phyloP scores from a whole-genome alignment of 2,888 invertebrate genomes.

The Amiota mariae region DNA sequence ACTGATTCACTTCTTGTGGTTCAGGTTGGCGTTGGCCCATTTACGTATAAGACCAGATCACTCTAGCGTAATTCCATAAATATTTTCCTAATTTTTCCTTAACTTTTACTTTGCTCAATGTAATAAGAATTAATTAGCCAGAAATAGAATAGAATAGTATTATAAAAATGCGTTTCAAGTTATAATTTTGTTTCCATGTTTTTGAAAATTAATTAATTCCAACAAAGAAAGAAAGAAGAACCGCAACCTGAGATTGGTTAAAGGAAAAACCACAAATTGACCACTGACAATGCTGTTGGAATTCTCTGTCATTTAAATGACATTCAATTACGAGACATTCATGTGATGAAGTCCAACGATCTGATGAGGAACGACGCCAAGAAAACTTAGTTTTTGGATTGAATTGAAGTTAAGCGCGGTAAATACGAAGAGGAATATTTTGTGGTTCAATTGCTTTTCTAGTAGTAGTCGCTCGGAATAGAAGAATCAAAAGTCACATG shows the following conservation, averaged over 20 bases:
- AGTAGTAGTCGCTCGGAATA: background rate
- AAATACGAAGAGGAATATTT: constrained; percentile 1
- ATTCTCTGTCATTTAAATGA: constrained; percentile 44
- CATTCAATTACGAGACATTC: constrained; percentile 46
- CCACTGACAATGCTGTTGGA: constrained; percentile 6
- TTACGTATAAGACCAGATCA: too few species aligned
- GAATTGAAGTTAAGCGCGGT: background rate
- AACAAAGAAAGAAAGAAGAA: background rate
- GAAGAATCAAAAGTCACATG: constrained; percentile 19
- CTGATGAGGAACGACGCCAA: too few species aligned
- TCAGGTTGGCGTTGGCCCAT: too few species aligned
- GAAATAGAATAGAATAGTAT: constrained; percentile 15
- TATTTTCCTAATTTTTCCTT: too few species aligned
- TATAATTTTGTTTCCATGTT: background rate
- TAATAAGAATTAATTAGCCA: constrained; percentile 28
- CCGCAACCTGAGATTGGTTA: background rate
- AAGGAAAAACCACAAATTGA: constrained; percentile 21
- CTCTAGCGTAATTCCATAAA: too few species aligned
- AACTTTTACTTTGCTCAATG: background rate
- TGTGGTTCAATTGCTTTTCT: constrained; percentile 32
- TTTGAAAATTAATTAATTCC: constrained; percentile 23
- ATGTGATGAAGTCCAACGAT: too few species aligned
- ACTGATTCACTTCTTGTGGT: too few species aligned
- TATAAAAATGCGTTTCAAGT: background rate
- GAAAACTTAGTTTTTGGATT: too few species aligned